phyloP scores from a whole-genome alignment of 2,888 invertebrate genomes.

The Torymus tubicola region DNA sequence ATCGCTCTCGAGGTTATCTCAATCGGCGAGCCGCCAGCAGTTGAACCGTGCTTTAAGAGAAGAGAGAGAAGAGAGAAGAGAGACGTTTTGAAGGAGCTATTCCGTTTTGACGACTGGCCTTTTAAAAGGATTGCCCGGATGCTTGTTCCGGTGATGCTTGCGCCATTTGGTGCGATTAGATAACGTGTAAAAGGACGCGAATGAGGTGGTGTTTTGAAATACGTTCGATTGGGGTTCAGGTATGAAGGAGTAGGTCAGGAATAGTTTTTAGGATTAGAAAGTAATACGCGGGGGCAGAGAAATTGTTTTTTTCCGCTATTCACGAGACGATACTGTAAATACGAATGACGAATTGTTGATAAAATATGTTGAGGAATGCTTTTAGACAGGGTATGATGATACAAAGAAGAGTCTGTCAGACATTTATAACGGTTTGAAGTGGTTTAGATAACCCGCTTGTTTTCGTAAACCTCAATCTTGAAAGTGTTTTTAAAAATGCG shows the following conservation, averaged over 20 bases:
- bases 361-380: no score
- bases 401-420: no score
- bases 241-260: no score
- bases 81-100: slow-evolving; percentile 23
- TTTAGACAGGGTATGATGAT: no score
- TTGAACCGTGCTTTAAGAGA: slow-evolving; percentile 52
- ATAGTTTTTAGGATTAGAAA: no score
- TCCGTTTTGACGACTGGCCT: slow-evolving; percentile 32
- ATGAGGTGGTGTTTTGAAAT: neutral
- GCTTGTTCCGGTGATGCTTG: neutral
- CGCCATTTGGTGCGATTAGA: slow-evolving; percentile 30
- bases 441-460: no score
- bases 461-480: no score
- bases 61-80: neutral
- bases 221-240: no score
- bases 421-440: no score
- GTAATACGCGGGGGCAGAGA: no score
- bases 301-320: no score
- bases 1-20: slow-evolving; percentile 65
- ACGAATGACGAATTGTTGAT: neutral
- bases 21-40: slow-evolving; percentile 57
- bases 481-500: no score
- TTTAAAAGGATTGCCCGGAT: slow-evolving; percentile 31
- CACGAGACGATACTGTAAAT: neutral
- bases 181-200: neutral